A percentile compares a stretch with the other conserved stretches of the same genome.
These are phyloP conservation scores for Sardinella longiceps DNA, from an alignment of 2,797 vertebrate genomes.

Conservation along the genomic window DNA sequence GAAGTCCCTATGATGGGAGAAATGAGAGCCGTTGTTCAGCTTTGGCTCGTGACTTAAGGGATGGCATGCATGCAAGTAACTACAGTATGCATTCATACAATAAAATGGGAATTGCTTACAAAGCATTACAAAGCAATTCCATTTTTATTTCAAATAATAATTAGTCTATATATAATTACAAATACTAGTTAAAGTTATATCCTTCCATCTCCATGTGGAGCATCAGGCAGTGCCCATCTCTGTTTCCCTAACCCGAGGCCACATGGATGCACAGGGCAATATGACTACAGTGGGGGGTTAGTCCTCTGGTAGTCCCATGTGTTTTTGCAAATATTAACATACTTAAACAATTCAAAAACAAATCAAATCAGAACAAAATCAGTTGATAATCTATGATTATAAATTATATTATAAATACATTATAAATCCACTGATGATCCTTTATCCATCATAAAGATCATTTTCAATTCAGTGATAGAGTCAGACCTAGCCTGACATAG, in stretches of 20 bases:
- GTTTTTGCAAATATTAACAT: not conserved
- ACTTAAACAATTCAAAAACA: not conserved
- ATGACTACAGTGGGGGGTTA: too few relatives aligned
- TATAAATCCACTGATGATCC: not conserved
- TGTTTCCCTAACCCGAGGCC: too few relatives aligned
- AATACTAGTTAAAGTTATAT: too few relatives aligned
- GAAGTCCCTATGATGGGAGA: conserved; percentile 82
- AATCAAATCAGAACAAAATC: too few relatives aligned
- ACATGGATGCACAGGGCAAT: too few relatives aligned
- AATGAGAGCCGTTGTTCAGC: not conserved
- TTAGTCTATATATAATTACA: not conserved
- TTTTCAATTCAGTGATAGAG: not conserved
- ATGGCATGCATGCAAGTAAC: not conserved
- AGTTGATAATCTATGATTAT: too few relatives aligned
- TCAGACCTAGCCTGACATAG: too few relatives aligned
- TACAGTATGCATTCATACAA: not conserved
- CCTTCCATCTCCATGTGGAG: too few relatives aligned
- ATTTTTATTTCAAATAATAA: not conserved
- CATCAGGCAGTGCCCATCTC: too few relatives aligned
- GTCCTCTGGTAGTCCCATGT: too few relatives aligned
- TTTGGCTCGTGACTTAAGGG: not conserved
- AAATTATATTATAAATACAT: too few relatives aligned
- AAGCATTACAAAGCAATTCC: not conserved
- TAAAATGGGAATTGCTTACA: not conserved
- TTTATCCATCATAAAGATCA: not conserved